Percentiles rank a stretch among this genome's conserved stretches.
Conservation (phyloP, 37 sponge, comb jelly and placozoan species). For the Halisarca cf. caerulea region DNA sequence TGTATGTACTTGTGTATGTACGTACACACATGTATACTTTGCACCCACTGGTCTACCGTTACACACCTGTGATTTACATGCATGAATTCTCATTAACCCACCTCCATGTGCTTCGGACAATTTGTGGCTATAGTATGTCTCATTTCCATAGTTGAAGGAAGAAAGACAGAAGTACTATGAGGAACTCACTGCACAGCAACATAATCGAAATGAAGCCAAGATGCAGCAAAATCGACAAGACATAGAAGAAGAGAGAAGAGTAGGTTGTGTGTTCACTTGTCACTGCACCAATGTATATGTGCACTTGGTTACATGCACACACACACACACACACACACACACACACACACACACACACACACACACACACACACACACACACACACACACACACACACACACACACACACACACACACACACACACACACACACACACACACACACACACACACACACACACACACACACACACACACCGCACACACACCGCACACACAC, state of each 20-base stretch:
- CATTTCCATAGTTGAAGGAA: neutral
- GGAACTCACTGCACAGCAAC: neutral
- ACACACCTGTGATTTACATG: no score
- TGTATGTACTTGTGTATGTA: no score
- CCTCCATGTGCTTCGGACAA: no score
- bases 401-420: constrained; percentile 26
- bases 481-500: constrained; percentile 19
- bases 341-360: no score
- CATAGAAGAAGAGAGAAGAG: neutral
- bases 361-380: constrained; percentile 17
- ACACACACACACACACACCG: constrained; percentile 1
- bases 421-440: constrained; percentile 8
- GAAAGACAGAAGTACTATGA: neutral
- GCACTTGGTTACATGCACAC: neutral
- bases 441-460: constrained; percentile 12
- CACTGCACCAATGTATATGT: neutral
- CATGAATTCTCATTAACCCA: no score
- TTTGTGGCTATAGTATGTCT: neutral
- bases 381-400: constrained; percentile 29
- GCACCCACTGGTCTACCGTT: no score
- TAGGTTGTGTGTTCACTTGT: neutral
- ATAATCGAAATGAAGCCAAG: neutral
- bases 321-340: neutral
- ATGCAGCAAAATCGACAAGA: neutral
- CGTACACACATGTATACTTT: no score